These are phyloP conservation scores for Zaprionus inermis DNA, from an alignment of 1,140 invertebrate species.

Conservation along the genomic window DNA sequence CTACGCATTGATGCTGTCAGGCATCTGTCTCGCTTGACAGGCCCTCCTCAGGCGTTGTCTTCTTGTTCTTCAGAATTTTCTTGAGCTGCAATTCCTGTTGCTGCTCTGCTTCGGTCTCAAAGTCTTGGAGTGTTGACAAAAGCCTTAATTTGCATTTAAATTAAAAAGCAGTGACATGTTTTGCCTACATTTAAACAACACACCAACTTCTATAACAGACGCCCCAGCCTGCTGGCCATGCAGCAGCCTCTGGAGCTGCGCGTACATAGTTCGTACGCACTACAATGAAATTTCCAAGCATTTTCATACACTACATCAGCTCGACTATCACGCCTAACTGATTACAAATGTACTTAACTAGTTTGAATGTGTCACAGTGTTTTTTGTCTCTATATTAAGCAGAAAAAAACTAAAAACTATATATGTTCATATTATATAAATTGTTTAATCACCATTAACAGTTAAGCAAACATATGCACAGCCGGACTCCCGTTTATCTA, in stretches of 20 bases:
- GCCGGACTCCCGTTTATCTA: background rate
- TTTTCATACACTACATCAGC: conserved; percentile 9
- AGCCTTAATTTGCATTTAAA: conserved; percentile 84
- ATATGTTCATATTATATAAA: background rate
- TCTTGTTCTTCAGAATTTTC: conserved; percentile 26
- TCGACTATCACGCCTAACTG: background rate
- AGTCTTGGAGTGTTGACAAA: conserved; percentile 77
- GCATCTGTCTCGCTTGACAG: conserved; percentile 23
- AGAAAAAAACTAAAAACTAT: background rate
- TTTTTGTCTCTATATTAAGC: no score
- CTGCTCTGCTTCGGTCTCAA: conserved; percentile 43
- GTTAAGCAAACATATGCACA: background rate
- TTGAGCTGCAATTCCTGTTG: background rate
- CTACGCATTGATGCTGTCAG: conserved; percentile 22
- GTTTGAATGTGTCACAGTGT: no score
- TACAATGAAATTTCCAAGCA: conserved; percentile 38
- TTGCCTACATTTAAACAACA: conserved; percentile 80
- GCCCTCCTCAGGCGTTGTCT: conserved; percentile 22
- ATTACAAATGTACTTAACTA: background rate
- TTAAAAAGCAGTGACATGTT: conserved; percentile 83
- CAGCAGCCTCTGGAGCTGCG: conserved; percentile 33
- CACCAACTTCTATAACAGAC: conserved; percentile 30
- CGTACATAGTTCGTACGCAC: conserved; percentile 60
- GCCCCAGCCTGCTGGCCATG: conserved; percentile 24
- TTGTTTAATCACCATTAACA: background rate